Evolutionary conservation across 2,113 vertebrate genomes (phyloP).

Genomic region (Rattus rattus): DNA sequence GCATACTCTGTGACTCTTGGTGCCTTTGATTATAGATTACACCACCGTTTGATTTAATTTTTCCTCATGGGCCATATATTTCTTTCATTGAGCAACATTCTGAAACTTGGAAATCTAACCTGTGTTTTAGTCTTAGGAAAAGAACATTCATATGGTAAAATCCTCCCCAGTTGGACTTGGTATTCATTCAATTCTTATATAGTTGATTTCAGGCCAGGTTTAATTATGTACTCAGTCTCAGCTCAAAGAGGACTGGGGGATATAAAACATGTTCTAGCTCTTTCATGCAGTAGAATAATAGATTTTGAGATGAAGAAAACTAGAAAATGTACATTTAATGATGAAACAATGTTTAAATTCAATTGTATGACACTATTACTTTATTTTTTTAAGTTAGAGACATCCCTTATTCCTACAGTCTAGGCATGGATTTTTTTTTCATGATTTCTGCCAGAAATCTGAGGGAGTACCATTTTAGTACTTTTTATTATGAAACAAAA

Average conservation of each 20-base stretch:
- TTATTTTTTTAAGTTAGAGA: conserved; percentile 60
- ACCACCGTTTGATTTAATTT: conserved; percentile 82
- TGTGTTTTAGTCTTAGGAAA: conserved; percentile 90
- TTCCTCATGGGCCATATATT: conserved; percentile 85
- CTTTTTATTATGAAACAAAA: conserved; percentile 47
- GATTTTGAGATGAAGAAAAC: conserved; percentile 81
- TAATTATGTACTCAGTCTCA: conserved; percentile 86
- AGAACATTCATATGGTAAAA: conserved; percentile 88
- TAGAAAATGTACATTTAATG: conserved; percentile 82
- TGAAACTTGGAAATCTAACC: conserved; percentile 90
- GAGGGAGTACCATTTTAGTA: not conserved
- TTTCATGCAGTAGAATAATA: conserved; percentile 81
- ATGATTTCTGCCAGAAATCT: conserved; percentile 1
- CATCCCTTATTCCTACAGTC: not conserved
- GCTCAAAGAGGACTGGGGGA: conserved; percentile 84
- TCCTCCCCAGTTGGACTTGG: conserved; percentile 85
- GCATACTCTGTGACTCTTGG: conserved; percentile 84
- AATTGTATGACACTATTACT: conserved; percentile 77
- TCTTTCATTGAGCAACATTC: conserved; percentile 88
- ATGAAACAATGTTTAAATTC: conserved; percentile 69
- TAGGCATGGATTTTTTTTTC: not conserved
- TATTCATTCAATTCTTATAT: conserved; percentile 86
- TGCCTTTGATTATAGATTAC: conserved; percentile 88
- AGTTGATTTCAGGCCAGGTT: conserved; percentile 86
- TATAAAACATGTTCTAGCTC: conserved; percentile 78